phyloP scores from a whole-genome alignment of 2,113 vertebrate species.

The Eclectus roratus region DNA sequence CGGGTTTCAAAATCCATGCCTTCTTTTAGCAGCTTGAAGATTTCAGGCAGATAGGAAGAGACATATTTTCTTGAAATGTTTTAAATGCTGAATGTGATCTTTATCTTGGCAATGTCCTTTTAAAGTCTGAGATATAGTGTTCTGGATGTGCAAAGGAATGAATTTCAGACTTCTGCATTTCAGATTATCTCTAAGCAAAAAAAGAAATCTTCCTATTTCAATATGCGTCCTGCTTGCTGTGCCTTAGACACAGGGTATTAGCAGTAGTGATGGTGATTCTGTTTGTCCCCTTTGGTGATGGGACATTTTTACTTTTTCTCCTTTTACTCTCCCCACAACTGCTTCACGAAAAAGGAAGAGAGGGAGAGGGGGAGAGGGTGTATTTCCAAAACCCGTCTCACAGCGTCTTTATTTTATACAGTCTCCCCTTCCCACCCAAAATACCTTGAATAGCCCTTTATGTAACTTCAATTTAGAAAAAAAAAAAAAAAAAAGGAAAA shows the following conservation, averaged over 20 bases:
- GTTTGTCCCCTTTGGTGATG: background rate
- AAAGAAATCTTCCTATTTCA: background rate
- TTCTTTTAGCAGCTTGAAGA: background rate
- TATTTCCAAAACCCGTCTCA: slow-evolving; percentile 69
- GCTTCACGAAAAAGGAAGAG: background rate
- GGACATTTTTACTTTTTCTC: background rate
- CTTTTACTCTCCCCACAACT: background rate
- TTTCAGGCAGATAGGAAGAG: background rate
- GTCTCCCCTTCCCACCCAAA: slow-evolving; percentile 63
- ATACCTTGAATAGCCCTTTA: slow-evolving; percentile 77
- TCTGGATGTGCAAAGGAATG: background rate
- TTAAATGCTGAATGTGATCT: background rate
- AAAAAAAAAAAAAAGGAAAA: slow-evolving; percentile 54
- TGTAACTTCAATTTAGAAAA: slow-evolving; percentile 59
- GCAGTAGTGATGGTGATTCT: background rate
- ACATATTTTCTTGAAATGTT: background rate
- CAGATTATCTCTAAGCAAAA: background rate
- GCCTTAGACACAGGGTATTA: slow-evolving; percentile 1
- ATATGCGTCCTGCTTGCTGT: background rate
- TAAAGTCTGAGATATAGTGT: background rate
- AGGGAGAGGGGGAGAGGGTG: background rate
- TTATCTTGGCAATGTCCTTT: slow-evolving; percentile 22
- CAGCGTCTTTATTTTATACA: slow-evolving; percentile 65
- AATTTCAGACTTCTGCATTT: slow-evolving; percentile 5
- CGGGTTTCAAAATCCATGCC: background rate